phyloP scores from a whole-genome alignment of 2,888 invertebrate genomes.

The Autographa gamma region DNA sequence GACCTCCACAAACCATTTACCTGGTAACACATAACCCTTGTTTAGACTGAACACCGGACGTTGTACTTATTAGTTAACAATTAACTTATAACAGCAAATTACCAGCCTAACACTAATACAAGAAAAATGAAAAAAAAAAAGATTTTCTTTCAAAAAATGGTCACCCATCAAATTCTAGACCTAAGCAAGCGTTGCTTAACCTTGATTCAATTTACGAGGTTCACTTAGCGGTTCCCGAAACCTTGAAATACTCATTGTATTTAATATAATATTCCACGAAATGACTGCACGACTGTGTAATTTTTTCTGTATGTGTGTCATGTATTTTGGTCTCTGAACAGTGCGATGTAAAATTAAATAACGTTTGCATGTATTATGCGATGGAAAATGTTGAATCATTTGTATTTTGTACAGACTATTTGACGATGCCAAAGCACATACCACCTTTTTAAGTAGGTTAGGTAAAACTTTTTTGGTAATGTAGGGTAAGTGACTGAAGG shows the following conservation, averaged over 20 bases:
- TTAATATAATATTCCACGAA: slow-evolving; percentile 31
- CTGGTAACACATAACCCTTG: too few species aligned
- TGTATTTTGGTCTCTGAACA: slow-evolving; percentile 66
- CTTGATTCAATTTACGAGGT: not conserved
- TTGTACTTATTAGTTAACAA: too few species aligned
- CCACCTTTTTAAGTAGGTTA: not conserved
- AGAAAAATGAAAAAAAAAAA: not conserved
- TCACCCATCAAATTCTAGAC: not conserved
- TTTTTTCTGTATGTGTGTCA: slow-evolving; percentile 65
- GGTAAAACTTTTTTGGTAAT: too few species aligned
- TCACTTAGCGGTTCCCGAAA: not conserved
- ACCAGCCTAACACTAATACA: not conserved
- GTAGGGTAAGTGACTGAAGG: too few species aligned
- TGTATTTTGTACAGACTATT: not conserved
- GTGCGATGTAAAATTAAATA: slow-evolving; percentile 59
- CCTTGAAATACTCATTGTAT: slow-evolving; percentile 29
- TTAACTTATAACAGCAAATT: too few species aligned
- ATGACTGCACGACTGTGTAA: slow-evolving; percentile 57
- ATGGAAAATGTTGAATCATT: slow-evolving; percentile 24
- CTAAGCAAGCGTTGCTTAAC: not conserved
- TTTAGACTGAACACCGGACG: too few species aligned
- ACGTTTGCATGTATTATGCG: slow-evolving; percentile 47
- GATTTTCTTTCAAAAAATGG: not conserved
- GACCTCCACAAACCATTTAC: too few species aligned
- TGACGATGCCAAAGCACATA: not conserved